Conservation (phyloP, 2,888 invertebrate species). For the Halictus quadricinctus region DNA sequence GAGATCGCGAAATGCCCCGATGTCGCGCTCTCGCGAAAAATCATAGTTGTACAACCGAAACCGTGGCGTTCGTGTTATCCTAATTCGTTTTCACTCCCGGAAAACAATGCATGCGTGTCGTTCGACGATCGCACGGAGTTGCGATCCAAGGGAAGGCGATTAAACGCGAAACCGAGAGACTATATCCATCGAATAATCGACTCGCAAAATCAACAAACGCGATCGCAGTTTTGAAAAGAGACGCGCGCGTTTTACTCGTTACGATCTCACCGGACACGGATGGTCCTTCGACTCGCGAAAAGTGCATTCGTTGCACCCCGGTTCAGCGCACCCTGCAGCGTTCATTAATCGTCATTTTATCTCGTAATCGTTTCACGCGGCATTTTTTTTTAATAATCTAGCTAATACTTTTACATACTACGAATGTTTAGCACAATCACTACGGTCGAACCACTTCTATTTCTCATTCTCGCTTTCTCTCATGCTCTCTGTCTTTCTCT, state of each 20-base stretch:
- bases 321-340: slow-evolving; percentile 65
- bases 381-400: slow-evolving; percentile 66
- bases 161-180: not conserved
- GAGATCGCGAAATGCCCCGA: slow-evolving; percentile 70
- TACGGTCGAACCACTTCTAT: slow-evolving; percentile 64
- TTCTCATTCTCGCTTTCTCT: slow-evolving; percentile 8
- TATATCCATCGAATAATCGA: not conserved
- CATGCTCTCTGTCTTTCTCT: slow-evolving; percentile 2
- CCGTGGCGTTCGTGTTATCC: not conserved
- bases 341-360: slow-evolving; percentile 44
- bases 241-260: slow-evolving; percentile 51
- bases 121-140: slow-evolving; percentile 28
- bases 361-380: slow-evolving; percentile 60
- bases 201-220: not conserved
- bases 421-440: slow-evolving; percentile 72
- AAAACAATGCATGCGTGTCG: slow-evolving; percentile 13
- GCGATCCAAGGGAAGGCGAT: not conserved
- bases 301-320: slow-evolving; percentile 33
- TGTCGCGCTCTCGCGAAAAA: slow-evolving; percentile 49
- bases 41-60: not conserved
- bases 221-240: not conserved
- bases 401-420: slow-evolving; percentile 72
- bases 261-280: slow-evolving; percentile 60
- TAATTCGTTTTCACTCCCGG: not conserved
- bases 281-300: slow-evolving; percentile 42